phyloP scores from a whole-genome alignment of 2,113 vertebrate species.

The Colossoma macropomum region DNA sequence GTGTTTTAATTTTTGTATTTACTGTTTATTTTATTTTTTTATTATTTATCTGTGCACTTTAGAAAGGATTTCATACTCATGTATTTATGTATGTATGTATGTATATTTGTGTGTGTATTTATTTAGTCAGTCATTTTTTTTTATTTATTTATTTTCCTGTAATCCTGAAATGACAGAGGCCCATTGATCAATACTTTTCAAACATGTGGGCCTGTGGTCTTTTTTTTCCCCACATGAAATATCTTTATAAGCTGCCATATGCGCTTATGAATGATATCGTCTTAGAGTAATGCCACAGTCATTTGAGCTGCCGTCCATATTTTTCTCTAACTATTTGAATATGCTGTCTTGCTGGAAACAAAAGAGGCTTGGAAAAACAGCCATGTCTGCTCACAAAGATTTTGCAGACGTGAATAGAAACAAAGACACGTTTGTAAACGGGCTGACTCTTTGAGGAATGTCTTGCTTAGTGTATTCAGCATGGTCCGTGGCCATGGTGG shows the following conservation, averaged over 20 bases:
- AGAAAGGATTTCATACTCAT: too few species aligned
- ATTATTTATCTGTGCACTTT: background rate
- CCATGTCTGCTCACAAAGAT: background rate
- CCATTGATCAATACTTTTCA: background rate
- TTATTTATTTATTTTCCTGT: too few species aligned
- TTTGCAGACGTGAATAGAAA: conserved; percentile 12
- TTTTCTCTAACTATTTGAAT: conserved; percentile 10
- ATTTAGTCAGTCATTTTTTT: too few species aligned
- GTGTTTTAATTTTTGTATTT: too few species aligned
- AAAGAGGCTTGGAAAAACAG: conserved; percentile 8
- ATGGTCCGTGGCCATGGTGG: background rate
- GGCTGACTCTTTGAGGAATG: background rate
- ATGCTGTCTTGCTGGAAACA: conserved; percentile 2
- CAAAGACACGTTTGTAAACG: background rate
- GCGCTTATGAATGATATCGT: background rate
- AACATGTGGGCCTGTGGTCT: background rate
- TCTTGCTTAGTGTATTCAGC: background rate
- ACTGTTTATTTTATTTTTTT: background rate
- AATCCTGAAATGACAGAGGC: background rate
- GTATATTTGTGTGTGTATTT: too few species aligned
- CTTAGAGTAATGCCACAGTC: background rate
- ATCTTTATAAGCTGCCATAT: background rate
- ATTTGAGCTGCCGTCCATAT: background rate
- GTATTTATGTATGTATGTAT: too few species aligned
- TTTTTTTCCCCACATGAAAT: background rate